Percentiles rank a stretch among this genome's conserved stretches.
Evolutionary conservation across 2,113 vertebrate species (phyloP).

Genomic region (Delphinapterus leucas): DNA sequence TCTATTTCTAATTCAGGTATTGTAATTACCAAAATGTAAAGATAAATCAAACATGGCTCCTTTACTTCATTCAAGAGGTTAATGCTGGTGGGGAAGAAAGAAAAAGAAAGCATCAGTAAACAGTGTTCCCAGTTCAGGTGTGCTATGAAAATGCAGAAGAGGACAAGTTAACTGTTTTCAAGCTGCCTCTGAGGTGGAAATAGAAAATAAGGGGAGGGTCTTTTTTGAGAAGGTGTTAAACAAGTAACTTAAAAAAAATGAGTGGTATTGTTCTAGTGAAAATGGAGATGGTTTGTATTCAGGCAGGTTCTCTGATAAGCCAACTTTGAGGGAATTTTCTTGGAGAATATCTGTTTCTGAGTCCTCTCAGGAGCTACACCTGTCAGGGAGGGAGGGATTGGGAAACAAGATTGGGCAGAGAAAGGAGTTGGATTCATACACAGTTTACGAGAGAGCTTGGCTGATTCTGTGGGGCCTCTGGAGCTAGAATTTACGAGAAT

Average conservation of each 20-base stretch:
- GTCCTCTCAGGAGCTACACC: fast-evolving
- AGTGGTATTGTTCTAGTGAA: neutral
- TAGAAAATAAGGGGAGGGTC: neutral
- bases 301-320: neutral
- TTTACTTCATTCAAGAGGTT: neutral
- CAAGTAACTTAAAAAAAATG: neutral
- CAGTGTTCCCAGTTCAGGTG: neutral
- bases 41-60: neutral
- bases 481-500: neutral
- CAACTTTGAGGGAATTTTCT: neutral
- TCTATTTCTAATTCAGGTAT: neutral
- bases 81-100: neutral
- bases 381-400: neutral
- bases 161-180: neutral
- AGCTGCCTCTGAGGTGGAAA: no score
- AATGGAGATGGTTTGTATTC: neutral
- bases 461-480: neutral
- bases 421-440: neutral
- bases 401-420: fast-evolving
- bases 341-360: neutral
- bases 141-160: neutral
- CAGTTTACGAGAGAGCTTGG: neutral
- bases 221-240: neutral
- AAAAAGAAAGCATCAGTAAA: neutral
- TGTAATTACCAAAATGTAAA: neutral